Percentiles rank a stretch among this genome's conserved stretches.
Conservation (phyloP, 2,888 invertebrate species). For the Phorcus lineatus region DNA sequence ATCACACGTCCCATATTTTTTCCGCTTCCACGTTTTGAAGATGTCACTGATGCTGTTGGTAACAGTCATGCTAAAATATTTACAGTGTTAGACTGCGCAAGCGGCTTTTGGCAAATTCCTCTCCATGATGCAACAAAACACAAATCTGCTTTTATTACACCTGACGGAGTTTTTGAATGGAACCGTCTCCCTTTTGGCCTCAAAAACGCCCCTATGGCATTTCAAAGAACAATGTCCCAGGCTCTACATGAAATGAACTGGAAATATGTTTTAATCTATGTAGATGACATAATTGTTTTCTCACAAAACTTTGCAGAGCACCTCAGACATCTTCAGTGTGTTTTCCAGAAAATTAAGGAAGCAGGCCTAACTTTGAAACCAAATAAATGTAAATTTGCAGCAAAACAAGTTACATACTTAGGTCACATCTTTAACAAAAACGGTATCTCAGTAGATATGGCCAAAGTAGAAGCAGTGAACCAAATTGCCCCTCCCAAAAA, state of each 20-base stretch:
- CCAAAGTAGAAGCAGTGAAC: not conserved
- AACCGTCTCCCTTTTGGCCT: slow-evolving; percentile 27
- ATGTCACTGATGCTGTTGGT: slow-evolving; percentile 31
- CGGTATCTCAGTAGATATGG: not conserved
- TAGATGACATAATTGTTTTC: slow-evolving; percentile 31
- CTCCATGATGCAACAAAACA: slow-evolving; percentile 28
- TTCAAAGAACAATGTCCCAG: slow-evolving; percentile 13
- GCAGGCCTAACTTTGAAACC: slow-evolving; percentile 28
- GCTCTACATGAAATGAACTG: slow-evolving; percentile 25
- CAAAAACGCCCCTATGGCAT: slow-evolving; percentile 13
- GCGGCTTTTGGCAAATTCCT: slow-evolving; percentile 36
- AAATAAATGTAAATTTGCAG: slow-evolving; percentile 32
- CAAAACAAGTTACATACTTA: slow-evolving; percentile 25
- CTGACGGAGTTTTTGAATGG: slow-evolving; percentile 13
- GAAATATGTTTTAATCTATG: slow-evolving; percentile 22
- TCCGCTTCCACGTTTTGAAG: slow-evolving; percentile 30
- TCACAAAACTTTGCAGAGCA: slow-evolving; percentile 23
- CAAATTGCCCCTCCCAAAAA: slow-evolving; percentile 2
- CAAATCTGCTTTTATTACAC: slow-evolving; percentile 33
- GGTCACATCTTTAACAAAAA: slow-evolving; percentile 16
- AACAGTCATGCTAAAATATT: slow-evolving; percentile 31
- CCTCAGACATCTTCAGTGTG: slow-evolving; percentile 17
- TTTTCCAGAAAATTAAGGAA: slow-evolving; percentile 18
- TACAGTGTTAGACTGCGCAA: slow-evolving; percentile 27
- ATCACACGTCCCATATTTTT: slow-evolving; percentile 21